Conservation (phyloP, 2,797 vertebrate genomes). For the Cyclopterus lumpus region DNA sequence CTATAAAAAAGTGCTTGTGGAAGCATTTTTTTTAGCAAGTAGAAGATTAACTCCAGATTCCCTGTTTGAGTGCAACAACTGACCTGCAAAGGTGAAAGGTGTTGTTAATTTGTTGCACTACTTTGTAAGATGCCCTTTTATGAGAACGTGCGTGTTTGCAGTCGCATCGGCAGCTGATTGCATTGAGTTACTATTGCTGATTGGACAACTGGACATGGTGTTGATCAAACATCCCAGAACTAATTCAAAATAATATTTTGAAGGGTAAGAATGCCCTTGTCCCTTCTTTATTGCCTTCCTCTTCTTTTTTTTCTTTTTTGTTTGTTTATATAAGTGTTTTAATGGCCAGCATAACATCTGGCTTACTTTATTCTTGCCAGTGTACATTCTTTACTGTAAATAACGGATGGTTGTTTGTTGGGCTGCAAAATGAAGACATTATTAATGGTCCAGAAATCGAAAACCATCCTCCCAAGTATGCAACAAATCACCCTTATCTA, state of each 20-base stretch:
- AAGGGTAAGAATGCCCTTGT: background rate
- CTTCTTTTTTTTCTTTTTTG: background rate
- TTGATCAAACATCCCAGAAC: background rate
- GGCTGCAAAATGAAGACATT: conserved; percentile 38
- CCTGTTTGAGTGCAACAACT: conserved; percentile 22
- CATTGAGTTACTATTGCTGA: background rate
- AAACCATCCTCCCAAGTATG: conserved; percentile 48
- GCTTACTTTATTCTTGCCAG: background rate
- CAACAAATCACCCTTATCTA: conserved; percentile 71
- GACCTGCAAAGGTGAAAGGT: conserved; percentile 36
- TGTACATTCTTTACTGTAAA: background rate
- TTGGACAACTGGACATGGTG: background rate
- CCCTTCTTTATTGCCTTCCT: background rate
- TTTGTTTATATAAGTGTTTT: conserved; percentile 12
- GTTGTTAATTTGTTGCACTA: conserved; percentile 9
- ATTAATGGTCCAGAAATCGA: conserved; percentile 58
- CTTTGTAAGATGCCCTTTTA: conserved; percentile 8
- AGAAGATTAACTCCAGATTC: conserved; percentile 58
- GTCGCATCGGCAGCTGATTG: background rate
- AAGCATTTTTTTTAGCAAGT: conserved; percentile 60
- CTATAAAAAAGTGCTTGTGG: conserved; percentile 61
- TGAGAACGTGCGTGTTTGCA: background rate
- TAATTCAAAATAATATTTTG: background rate
- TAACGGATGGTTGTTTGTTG: conserved; percentile 37
- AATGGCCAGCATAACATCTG: background rate